These are phyloP conservation scores for Physella acuta DNA, from an alignment of 1,140 invertebrate species.

Conservation along the genomic window DNA sequence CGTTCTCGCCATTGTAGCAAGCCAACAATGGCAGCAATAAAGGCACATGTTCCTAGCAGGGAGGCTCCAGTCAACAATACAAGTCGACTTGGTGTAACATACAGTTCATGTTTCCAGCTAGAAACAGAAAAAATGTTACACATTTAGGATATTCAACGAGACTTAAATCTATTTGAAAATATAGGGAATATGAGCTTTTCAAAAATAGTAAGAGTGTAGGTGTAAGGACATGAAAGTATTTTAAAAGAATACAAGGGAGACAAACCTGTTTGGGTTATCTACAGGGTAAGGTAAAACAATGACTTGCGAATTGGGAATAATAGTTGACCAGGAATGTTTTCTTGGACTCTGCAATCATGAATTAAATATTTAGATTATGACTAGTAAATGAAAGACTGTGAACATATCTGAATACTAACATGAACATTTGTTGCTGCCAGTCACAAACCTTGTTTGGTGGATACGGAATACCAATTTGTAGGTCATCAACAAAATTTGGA, in stretches of 20 bases:
- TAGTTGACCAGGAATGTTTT: conserved; percentile 74
- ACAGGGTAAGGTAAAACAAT: conserved; percentile 88
- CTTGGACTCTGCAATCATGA: conserved; percentile 29
- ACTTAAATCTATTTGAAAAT: too few species aligned
- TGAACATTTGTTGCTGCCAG: not conserved
- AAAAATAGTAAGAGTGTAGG: conserved; percentile 7
- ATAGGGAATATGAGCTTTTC: not conserved
- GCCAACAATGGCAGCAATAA: conserved; percentile 82
- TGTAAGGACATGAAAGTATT: not conserved
- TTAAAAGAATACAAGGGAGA: not conserved
- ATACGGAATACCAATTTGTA: conserved; percentile 77
- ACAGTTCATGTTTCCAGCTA: conserved; percentile 90
- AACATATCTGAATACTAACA: too few species aligned
- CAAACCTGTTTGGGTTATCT: conserved; percentile 68
- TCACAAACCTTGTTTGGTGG: conserved; percentile 21
- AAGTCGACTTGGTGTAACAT: conserved; percentile 92
- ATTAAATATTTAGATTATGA: too few species aligned
- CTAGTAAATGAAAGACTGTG: too few species aligned
- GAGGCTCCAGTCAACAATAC: conserved; percentile 90
- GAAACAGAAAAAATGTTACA: too few species aligned
- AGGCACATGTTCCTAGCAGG: conserved; percentile 80
- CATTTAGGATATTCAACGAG: too few species aligned
- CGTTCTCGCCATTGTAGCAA: conserved; percentile 92
- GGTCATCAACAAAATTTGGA: conserved; percentile 93
- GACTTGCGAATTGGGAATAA: conserved; percentile 97